These are phyloP conservation scores for Amaurobius ferox DNA, from an alignment of 2,888 invertebrate genomes.

Conservation along the genomic window DNA sequence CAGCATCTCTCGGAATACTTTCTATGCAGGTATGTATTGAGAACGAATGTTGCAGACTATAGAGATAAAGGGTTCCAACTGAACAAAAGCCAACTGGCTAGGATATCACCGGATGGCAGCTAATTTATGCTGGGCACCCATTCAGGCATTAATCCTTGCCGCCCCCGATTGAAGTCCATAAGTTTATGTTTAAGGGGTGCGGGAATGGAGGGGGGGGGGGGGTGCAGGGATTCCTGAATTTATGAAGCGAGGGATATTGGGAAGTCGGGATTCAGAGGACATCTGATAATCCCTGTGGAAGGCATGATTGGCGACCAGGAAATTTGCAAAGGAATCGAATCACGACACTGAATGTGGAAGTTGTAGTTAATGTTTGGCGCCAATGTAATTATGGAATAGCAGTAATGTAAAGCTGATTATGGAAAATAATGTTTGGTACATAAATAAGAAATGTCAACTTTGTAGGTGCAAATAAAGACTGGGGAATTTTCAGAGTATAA, in stretches of 20 bases:
- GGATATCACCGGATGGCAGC: slow-evolving; percentile 37
- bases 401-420: too few relatives aligned
- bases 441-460: too few relatives aligned
- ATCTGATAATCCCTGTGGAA: slow-evolving; percentile 3
- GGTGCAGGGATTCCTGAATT: background rate
- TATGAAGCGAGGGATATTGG: slow-evolving; percentile 13
- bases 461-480: too few relatives aligned
- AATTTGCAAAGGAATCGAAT: slow-evolving; percentile 13
- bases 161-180: background rate
- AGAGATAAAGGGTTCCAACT: background rate
- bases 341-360: background rate
- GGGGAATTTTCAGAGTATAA: too few relatives aligned
- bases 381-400: too few relatives aligned
- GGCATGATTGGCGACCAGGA: background rate
- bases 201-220: background rate
- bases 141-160: background rate
- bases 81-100: slow-evolving; percentile 5
- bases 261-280: background rate
- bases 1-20: too few relatives aligned
- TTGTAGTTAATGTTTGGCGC: too few relatives aligned
- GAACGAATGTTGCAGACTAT: background rate
- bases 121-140: slow-evolving; percentile 67
- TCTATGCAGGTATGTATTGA: background rate
- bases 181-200: background rate
- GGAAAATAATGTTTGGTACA: too few relatives aligned